Evolutionary conservation across 2,113 vertebrate genomes (phyloP).

Genomic region (Jacana jacana): DNA sequence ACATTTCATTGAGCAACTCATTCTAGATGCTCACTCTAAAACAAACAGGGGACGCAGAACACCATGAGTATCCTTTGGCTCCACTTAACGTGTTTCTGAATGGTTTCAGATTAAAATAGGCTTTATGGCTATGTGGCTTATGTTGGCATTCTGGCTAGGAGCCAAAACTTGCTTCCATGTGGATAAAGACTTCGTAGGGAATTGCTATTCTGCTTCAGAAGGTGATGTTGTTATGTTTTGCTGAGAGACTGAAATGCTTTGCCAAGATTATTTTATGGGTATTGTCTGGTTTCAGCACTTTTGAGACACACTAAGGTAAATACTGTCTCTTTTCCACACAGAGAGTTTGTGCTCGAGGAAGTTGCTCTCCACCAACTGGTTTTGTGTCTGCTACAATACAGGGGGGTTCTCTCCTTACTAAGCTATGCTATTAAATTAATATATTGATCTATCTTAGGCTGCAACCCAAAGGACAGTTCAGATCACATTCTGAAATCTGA

Average conservation of each 20-base stretch:
- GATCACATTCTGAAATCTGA: not conserved
- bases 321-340: not conserved
- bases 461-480: not conserved
- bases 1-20: not conserved
- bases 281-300: not conserved
- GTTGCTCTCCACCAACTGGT: not conserved
- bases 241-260: not conserved
- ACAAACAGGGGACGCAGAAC: not conserved
- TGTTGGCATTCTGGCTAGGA: not conserved
- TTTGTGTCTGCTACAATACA: not conserved
- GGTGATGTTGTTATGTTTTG: not conserved
- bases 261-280: not conserved
- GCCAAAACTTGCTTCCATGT: not conserved
- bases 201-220: not conserved
- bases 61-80: not conserved
- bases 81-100: not conserved
- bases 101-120: not conserved
- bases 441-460: not conserved
- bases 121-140: not conserved
- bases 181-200: not conserved
- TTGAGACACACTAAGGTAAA: not conserved
- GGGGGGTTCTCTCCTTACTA: not conserved
- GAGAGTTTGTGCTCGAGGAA: not conserved
- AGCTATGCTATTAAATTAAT: not conserved
- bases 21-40: not conserved